Evolutionary conservation across 2,797 vertebrate genomes (phyloP).

Genomic region (Cephalopachus bancanus): DNA sequence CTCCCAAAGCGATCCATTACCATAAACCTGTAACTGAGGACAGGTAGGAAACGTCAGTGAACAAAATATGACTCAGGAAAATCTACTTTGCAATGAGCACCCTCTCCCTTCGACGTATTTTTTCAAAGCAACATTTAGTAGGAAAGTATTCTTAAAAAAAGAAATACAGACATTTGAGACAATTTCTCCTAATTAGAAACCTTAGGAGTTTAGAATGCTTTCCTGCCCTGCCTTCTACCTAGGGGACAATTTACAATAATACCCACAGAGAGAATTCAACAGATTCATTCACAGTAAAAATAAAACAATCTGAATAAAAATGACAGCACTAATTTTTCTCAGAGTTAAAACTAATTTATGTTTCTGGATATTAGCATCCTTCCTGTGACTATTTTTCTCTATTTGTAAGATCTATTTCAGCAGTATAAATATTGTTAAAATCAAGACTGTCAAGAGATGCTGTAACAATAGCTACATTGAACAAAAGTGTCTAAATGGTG

Average conservation of each 20-base stretch:
- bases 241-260: not conserved
- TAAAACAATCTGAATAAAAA: not conserved
- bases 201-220: not conserved
- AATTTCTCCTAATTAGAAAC: slow-evolving; percentile 10
- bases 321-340: not conserved
- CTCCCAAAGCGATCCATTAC: slow-evolving; percentile 97
- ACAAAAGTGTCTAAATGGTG: not conserved
- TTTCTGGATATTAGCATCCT: slow-evolving; percentile 28
- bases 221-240: not conserved
- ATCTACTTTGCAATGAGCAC: not conserved
- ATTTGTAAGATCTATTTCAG: slow-evolving; percentile 41
- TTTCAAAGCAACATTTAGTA: slow-evolving; percentile 42
- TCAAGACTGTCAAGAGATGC: not conserved
- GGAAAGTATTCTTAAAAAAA: not conserved
- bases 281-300: not conserved
- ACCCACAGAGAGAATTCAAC: not conserved
- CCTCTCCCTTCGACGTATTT: not conserved
- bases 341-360: not conserved
- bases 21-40: slow-evolving; percentile 96
- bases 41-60: slow-evolving; percentile 68
- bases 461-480: not conserved
- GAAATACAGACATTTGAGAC: not conserved
- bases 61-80: slow-evolving; percentile 45
- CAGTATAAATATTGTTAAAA: slow-evolving; percentile 29
- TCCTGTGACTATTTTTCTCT: not conserved